Conservation (phyloP, 2,797 vertebrate species). For the Myotis vivesi region DNA sequence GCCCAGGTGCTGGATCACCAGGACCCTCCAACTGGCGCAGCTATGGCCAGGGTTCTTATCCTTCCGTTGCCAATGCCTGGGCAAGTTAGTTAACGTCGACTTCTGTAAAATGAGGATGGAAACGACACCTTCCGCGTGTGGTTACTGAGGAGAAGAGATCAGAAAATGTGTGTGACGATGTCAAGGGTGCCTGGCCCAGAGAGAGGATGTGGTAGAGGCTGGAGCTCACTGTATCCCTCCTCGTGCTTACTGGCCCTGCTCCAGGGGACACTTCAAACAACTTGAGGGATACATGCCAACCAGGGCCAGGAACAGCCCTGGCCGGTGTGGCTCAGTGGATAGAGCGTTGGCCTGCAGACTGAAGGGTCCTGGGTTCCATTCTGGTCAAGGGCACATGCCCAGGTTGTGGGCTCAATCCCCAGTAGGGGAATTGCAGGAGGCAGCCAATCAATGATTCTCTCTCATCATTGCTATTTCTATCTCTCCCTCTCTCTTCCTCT, state of each 20-base stretch:
- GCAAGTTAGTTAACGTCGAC: neutral
- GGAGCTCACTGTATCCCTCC: neutral
- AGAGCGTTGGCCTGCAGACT: no score
- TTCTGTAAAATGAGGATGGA: neutral
- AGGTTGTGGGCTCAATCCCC: no score
- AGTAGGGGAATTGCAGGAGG: no score
- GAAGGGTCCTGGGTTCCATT: no score
- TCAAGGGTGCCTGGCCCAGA: neutral
- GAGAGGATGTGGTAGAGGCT: neutral
- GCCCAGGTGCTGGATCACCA: neutral
- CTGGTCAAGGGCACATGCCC: no score
- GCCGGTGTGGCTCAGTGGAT: no score
- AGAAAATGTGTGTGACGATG: neutral
- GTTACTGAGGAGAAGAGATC: neutral
- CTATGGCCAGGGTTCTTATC: neutral
- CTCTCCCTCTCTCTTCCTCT: no score
- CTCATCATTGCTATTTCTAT: no score
- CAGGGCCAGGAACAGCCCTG: neutral
- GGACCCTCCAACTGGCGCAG: neutral
- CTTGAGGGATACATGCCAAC: neutral
- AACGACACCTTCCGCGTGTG: neutral
- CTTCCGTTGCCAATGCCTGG: neutral
- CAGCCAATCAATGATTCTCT: no score
- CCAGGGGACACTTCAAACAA: neutral
- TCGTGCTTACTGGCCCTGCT: neutral